Evolutionary conservation across 2,797 vertebrate genomes (phyloP), one percentile per base, ranked within the genome.

Genomic region (Hydrocynus forskahlii): DNA sequence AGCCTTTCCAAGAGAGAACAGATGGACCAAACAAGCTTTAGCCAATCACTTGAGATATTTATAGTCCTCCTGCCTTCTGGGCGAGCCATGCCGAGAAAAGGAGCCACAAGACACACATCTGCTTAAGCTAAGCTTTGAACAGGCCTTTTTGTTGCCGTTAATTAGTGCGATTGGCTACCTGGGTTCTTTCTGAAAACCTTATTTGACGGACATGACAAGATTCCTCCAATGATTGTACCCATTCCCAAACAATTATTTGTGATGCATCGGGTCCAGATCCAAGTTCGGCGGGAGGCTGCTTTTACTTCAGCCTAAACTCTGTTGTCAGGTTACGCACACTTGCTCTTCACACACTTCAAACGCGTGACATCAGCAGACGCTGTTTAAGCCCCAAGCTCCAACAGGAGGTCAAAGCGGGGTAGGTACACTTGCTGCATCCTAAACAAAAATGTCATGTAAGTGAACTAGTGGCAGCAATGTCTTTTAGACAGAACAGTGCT

Each of bases 11-110:
- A 80, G 89, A 84, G 89, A 79, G 86, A 91, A 87, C 94, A 93
- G 92, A 93, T 94, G 91, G 92, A 76, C 86, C 83, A 89, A 86
- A 85, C 85, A 85, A 87, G 89, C 83, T 92, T 92, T 87, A 89
- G 87, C 90, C 91, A 89, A 89, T 90, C 91, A 88, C 88, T 87
- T 82, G 73, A 86, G 89, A 75, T 92, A 94, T 92, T 91, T 91
- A 90, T 92, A 93, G 89, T 86, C 16, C 59, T 70, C 66, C 60
- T 52, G 78, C 29, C 63, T 77, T 25, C 66, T 78, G 66, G 59
- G 63, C 54, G 59, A 80, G 75, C 74, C 21, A 50, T 14, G 38
- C 25, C 17, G 62, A 80, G 54, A 75, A 55, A 78, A 10, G 21
- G 57, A 76, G 43, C 59, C 57, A 74, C 69, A 45, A 38, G 66